phyloP scores from a whole-genome alignment of 1,140 invertebrate genomes.

The Saccostrea echinata region DNA sequence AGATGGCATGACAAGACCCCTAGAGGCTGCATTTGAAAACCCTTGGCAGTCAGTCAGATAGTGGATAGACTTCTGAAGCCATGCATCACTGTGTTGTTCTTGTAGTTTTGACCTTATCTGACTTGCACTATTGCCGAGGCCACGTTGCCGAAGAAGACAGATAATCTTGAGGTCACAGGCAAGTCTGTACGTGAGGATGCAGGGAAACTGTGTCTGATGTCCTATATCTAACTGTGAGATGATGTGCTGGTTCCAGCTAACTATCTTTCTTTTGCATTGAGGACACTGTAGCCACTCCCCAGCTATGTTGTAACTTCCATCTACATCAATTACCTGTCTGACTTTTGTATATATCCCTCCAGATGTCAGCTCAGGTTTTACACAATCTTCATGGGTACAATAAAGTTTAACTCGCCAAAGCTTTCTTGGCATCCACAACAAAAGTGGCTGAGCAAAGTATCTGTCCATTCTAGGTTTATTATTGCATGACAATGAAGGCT shows the following conservation, averaged over 20 bases:
- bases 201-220: constrained; percentile 37
- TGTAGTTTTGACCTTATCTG: neutral
- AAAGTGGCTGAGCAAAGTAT: neutral
- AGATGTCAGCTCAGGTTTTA: no score
- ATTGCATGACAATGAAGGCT: neutral
- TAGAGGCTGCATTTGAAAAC: constrained; percentile 28
- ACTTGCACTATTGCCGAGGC: constrained; percentile 42
- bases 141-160: constrained; percentile 22
- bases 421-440: no score
- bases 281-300: constrained; percentile 29
- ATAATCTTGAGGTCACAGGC: constrained; percentile 39
- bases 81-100: constrained; percentile 36
- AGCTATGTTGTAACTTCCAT: constrained; percentile 39
- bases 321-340: constrained; percentile 19
- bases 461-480: neutral
- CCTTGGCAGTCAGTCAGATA: constrained; percentile 45
- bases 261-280: constrained; percentile 23
- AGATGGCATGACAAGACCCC: constrained; percentile 51
- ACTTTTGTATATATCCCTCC: no score
- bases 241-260: constrained; percentile 35
- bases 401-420: no score
- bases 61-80: constrained; percentile 5
- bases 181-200: constrained; percentile 3
- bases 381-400: no score
- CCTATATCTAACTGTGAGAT: constrained; percentile 30